Base-by-base conservation (phyloP, 2,888 invertebrate genomes). In the Hypomecis atomaria region DNA sequence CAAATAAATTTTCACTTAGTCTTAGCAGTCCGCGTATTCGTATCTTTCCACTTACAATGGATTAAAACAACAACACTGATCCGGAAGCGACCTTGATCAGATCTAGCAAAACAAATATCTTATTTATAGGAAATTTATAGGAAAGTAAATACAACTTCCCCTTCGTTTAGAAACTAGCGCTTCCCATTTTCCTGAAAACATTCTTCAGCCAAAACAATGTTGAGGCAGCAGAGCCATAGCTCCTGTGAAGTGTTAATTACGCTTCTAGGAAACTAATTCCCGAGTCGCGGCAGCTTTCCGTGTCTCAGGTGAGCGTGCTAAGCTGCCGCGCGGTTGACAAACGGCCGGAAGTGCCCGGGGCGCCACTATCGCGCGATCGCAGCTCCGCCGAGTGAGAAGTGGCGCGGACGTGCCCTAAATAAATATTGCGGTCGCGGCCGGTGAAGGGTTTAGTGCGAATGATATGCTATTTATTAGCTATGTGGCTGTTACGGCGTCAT, bases 371-470 rank as follows among this genome's bases (percentile, higher is more conserved):
- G 79, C 78, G 76, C 78, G 78, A 87, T 84, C 80, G 71, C 71
- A 67, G 79, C 78, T 75, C 78, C 78, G 85, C 83, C 79, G 71
- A 69, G 75, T 79, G 84, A 86, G 78, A 81, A 82, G 86, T 82
- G 79, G 84, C 82, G 82, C 75, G 83, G 79, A 87, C 88, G 87
- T 88, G 88, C 83, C 83, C 82, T 84, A 86, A 89, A 89, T 89
- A 89, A 89, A 88, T 83, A 87, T 85, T 84, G 83, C 79, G 75
- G 81, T 77, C 74, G 76, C 74, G 82, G 79, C 78, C 75, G 79
- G 73, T 78, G 78, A 78, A 75, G 76, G 79, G 78, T 82, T 86
- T 84, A 83, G 67, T 74, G 76, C 72, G 71, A 77, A 78, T 74
- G 76, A 78, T 76, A 71, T 73, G 75, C 75, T 79, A 81, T 79